phyloP scores from a whole-genome alignment of 2,797 vertebrate species.

The Sebastes variabilis region DNA sequence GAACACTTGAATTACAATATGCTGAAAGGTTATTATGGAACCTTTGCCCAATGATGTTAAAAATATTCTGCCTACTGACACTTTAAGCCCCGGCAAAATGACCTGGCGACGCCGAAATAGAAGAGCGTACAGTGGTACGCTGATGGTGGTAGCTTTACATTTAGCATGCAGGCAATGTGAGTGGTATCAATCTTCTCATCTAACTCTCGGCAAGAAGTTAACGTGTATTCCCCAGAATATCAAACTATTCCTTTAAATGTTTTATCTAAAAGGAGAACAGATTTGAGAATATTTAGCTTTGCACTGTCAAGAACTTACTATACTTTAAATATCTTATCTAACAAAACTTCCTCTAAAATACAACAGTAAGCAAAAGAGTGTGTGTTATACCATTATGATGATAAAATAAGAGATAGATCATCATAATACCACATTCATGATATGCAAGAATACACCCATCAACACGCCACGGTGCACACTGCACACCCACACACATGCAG shows the following conservation, averaged over 20 bases:
- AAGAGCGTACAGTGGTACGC: neutral
- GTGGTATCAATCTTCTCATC: neutral
- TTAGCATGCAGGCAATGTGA: neutral
- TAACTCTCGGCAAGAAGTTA: neutral
- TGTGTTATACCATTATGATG: neutral
- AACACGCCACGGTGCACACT: neutral
- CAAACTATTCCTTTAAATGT: neutral
- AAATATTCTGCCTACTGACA: too few relatives aligned
- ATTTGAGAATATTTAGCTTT: neutral
- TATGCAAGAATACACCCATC: neutral
- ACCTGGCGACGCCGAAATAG: too few relatives aligned
- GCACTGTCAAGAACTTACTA: neutral
- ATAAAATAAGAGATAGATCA: neutral
- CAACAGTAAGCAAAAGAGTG: neutral
- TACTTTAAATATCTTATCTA: neutral
- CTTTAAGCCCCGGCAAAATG: too few relatives aligned
- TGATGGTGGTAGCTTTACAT: neutral
- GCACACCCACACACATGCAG: neutral
- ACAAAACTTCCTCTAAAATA: neutral
- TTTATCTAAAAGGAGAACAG: neutral
- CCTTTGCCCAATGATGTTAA: rapidly evolving
- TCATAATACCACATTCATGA: neutral
- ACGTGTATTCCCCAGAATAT: neutral
- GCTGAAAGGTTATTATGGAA: too few relatives aligned
- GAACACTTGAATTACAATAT: too few relatives aligned